These are phyloP conservation scores for Pentamera pediparva DNA, from an alignment of 53 echinoderm and acorn worm species.

Conservation along the genomic window DNA sequence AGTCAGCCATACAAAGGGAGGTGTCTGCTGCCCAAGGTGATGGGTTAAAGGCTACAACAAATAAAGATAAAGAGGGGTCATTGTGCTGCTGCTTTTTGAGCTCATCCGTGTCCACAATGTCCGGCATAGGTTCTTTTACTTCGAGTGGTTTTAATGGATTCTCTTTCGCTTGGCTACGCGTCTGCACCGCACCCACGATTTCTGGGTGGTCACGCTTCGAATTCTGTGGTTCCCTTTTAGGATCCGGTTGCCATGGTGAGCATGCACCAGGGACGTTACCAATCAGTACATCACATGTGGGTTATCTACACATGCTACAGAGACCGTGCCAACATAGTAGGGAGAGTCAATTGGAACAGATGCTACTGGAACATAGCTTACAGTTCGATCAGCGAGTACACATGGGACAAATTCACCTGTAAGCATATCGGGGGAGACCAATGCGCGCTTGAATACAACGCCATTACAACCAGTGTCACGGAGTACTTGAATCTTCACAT, in stretches of 20 bases:
- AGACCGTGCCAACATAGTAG: constrained; percentile 17
- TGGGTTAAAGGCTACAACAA: too few species aligned
- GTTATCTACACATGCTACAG: constrained; percentile 20
- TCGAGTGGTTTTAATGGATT: constrained; percentile 27
- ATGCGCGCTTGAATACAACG: constrained; percentile 7
- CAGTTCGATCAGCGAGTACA: constrained; percentile 24
- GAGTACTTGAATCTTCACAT: constrained; percentile 7
- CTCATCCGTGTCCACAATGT: constrained; percentile 2
- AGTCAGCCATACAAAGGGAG: too few species aligned
- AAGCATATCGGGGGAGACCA: background rate
- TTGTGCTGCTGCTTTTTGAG: background rate
- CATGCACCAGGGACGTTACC: constrained; percentile 32
- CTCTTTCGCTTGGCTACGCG: constrained; percentile 1
- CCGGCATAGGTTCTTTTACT: constrained; percentile 30
- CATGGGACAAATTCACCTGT: constrained; percentile 7
- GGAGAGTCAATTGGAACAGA: constrained; percentile 26
- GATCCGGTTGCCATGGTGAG: constrained; percentile 2
- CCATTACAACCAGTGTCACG: constrained; percentile 52
- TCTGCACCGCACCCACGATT: background rate
- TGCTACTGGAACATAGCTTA: constrained; percentile 18
- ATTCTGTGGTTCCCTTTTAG: background rate
- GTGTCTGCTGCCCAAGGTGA: too few species aligned
- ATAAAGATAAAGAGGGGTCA: background rate
- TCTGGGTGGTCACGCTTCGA: too few species aligned
- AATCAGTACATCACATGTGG: constrained; percentile 26